Conservation (phyloP, 2,113 vertebrate species). For the Onychostruthus taczanowskii region DNA sequence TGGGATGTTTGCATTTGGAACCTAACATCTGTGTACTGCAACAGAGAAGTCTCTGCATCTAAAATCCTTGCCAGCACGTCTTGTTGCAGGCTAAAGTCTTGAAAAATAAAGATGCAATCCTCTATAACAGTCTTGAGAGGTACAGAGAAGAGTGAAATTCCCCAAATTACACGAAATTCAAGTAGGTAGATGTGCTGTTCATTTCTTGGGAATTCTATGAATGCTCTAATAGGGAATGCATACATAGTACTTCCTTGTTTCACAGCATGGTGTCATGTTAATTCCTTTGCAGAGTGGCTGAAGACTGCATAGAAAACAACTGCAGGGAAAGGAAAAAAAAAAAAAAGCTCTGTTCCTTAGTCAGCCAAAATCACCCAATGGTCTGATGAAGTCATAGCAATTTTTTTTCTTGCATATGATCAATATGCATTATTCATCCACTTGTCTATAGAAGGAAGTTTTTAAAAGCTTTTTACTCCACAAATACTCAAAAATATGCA, state of each 20-base stretch:
- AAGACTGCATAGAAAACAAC: conserved; percentile 60
- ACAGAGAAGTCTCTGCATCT: background rate
- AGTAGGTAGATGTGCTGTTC: background rate
- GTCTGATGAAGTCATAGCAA: conserved; percentile 45
- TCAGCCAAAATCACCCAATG: conserved; percentile 9
- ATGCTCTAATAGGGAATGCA: background rate
- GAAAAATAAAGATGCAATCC: background rate
- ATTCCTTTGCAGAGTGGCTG: conserved; percentile 61
- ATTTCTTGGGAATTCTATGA: background rate
- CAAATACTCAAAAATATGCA: background rate
- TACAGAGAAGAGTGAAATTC: background rate
- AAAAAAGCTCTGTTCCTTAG: background rate
- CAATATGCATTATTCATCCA: background rate
- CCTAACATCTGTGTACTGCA: background rate
- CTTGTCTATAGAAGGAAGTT: background rate
- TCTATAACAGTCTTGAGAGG: background rate
- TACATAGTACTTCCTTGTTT: conserved; percentile 46
- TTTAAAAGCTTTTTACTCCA: background rate
- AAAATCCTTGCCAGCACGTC: background rate
- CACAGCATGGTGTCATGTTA: conserved; percentile 59
- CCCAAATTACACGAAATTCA: background rate
- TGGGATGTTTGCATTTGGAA: background rate
- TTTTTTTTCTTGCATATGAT: background rate
- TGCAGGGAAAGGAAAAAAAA: conserved; percentile 3
- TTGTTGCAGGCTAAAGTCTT: background rate